phyloP scores from a whole-genome alignment of 2,888 invertebrate genomes.

The Didymodactylos carnosus region DNA sequence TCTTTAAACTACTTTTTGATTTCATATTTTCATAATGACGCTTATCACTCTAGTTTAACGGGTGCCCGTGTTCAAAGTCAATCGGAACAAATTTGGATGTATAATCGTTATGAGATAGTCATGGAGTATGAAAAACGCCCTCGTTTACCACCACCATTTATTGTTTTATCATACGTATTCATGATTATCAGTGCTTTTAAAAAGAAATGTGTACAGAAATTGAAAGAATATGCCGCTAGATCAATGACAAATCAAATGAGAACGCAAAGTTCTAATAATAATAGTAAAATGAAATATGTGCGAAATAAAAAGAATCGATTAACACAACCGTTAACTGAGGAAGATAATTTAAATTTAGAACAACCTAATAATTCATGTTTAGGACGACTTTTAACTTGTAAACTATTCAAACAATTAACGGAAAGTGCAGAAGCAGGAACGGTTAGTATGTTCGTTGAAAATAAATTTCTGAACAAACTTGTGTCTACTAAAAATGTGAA shows the following conservation, averaged over 20 bases:
- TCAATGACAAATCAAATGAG: background rate
- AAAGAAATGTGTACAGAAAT: background rate
- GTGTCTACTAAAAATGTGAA: too few relatives aligned
- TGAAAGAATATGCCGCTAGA: background rate
- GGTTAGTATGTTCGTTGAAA: too few relatives aligned
- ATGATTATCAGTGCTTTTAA: background rate
- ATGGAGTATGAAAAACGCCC: slow-evolving; percentile 10
- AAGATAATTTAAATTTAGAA: background rate
- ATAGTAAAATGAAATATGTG: too few relatives aligned
- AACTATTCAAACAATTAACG: too few relatives aligned
- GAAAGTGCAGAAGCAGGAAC: too few relatives aligned
- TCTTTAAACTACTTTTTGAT: too few relatives aligned
- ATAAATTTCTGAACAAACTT: too few relatives aligned
- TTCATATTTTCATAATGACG: too few relatives aligned
- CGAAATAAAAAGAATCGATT: background rate
- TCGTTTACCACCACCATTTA: slow-evolving; percentile 10
- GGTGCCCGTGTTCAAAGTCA: slow-evolving; percentile 5
- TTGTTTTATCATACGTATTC: slow-evolving; percentile 8
- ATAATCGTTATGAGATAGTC: slow-evolving; percentile 11
- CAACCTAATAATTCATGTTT: background rate
- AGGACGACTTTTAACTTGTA: background rate
- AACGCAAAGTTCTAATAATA: background rate
- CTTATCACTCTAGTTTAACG: slow-evolving; percentile 7
- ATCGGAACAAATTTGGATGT: slow-evolving; percentile 15
- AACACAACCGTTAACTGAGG: too few relatives aligned